These are phyloP conservation scores for Empidonax traillii DNA, from an alignment of 2,113 vertebrate genomes.

Conservation along the genomic window DNA sequence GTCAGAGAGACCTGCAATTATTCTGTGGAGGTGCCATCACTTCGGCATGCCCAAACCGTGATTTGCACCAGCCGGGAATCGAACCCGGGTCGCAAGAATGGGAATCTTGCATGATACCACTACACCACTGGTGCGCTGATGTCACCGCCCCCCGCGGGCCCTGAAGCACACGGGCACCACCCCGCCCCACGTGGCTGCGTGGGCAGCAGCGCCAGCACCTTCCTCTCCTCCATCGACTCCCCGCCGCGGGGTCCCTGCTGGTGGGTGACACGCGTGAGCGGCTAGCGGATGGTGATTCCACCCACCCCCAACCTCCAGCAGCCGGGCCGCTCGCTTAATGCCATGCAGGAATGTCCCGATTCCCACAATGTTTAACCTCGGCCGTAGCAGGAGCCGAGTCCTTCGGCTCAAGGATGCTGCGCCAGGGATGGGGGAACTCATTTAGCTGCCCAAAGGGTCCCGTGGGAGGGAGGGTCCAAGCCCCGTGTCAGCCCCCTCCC, in stretches of 20 bases:
- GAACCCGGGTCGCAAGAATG: conserved; percentile 99
- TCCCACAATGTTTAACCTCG: not conserved
- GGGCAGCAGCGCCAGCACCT: rapidly evolving
- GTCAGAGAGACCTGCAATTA: too few species aligned
- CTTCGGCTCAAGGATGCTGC: not conserved
- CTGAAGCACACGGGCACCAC: rapidly evolving
- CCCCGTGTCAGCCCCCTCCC: too few species aligned
- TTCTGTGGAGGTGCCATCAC: too few species aligned
- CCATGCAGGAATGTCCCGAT: conserved; percentile 10
- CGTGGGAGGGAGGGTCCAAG: rapidly evolving
- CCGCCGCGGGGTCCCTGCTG: too few species aligned
- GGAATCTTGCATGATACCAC: conserved; percentile 99
- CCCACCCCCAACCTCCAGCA: too few species aligned
- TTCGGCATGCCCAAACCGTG: too few species aligned
- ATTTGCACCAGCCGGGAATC: conserved; percentile 85
- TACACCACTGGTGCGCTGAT: conserved; percentile 94
- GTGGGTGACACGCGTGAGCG: not conserved
- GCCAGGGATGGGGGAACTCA: not conserved
- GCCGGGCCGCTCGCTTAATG: not conserved
- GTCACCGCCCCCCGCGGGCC: rapidly evolving
- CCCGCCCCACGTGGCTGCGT: rapidly evolving
- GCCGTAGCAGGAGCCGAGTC: not conserved
- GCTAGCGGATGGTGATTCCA: not conserved
- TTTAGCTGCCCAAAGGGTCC: rapidly evolving
- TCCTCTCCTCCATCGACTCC: rapidly evolving